Evolutionary conservation across 2,888 invertebrate genomes (phyloP).

Genomic region (Axea sp.): DNA sequence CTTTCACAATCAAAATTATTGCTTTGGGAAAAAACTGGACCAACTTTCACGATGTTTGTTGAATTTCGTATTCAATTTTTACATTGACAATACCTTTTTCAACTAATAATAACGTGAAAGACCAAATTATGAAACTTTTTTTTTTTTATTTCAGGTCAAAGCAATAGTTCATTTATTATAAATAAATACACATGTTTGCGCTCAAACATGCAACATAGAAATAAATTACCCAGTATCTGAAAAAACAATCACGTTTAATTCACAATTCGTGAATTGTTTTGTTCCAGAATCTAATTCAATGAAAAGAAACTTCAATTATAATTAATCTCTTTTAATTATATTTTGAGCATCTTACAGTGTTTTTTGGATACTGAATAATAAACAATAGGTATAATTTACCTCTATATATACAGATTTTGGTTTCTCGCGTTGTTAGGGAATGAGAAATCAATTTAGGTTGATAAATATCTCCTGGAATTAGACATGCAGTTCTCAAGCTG

Average conservation of each 20-base stretch:
- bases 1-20: slow-evolving; percentile 41
- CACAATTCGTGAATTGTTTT: too few relatives aligned
- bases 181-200: slow-evolving; percentile 57
- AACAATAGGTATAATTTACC: slow-evolving; percentile 68
- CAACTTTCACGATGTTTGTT: too few relatives aligned
- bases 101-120: slow-evolving; percentile 13
- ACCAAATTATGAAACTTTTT: slow-evolving; percentile 3
- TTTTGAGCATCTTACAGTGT: too few relatives aligned
- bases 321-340: too few relatives aligned
- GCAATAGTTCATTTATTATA: slow-evolving; percentile 60
- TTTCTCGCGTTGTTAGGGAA: slow-evolving; percentile 57
- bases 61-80: too few relatives aligned
- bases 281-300: too few relatives aligned
- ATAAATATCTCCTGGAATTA: too few relatives aligned
- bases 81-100: too few relatives aligned
- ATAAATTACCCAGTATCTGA: too few relatives aligned
- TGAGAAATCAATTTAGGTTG: slow-evolving; percentile 2
- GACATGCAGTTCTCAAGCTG: slow-evolving; percentile 28
- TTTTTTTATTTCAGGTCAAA: slow-evolving; percentile 19
- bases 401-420: slow-evolving; percentile 69
- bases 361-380: too few relatives aligned
- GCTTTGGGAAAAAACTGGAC: slow-evolving; percentile 37
- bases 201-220: slow-evolving; percentile 67
- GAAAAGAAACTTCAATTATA: too few relatives aligned
- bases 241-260: too few relatives aligned